Conservation (phyloP, 2,888 invertebrate species). For the Apamea anceps region DNA sequence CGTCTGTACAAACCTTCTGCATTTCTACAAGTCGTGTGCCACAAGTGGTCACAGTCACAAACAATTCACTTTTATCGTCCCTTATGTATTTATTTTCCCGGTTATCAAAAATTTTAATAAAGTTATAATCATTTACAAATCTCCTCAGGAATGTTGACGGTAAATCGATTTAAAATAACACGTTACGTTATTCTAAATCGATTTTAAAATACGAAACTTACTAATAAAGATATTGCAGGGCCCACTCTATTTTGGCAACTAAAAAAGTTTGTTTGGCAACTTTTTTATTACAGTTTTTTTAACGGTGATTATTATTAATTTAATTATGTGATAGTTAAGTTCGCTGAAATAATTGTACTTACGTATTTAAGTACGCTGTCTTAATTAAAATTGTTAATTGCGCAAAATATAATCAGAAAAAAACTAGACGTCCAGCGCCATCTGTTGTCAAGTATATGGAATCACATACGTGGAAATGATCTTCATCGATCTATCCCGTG, state of each 20-base stretch:
- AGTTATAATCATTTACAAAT: not conserved
- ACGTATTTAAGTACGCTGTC: too few species aligned
- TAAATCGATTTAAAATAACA: too few species aligned
- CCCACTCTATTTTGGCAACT: conserved; percentile 18
- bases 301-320: not conserved
- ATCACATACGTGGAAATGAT: not conserved
- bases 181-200: not conserved
- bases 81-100: not conserved
- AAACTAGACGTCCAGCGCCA: conserved; percentile 34
- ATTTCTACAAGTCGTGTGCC: conserved; percentile 4
- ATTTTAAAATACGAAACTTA: not conserved
- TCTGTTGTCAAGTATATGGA: conserved; percentile 46
- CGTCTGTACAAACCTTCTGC: not conserved
- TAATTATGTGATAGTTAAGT: not conserved
- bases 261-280: conserved; percentile 1
- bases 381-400: not conserved
- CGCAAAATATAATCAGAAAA: not conserved
- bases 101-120: not conserved
- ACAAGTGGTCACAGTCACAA: conserved; percentile 27
- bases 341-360: not conserved
- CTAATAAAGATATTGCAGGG: not conserved
- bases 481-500: conserved; percentile 8
- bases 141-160: too few species aligned
- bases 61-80: not conserved
- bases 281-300: not conserved